These are phyloP conservation scores for Eledona agricola DNA, from an alignment of 2,888 invertebrate species.

Conservation along the genomic window DNA sequence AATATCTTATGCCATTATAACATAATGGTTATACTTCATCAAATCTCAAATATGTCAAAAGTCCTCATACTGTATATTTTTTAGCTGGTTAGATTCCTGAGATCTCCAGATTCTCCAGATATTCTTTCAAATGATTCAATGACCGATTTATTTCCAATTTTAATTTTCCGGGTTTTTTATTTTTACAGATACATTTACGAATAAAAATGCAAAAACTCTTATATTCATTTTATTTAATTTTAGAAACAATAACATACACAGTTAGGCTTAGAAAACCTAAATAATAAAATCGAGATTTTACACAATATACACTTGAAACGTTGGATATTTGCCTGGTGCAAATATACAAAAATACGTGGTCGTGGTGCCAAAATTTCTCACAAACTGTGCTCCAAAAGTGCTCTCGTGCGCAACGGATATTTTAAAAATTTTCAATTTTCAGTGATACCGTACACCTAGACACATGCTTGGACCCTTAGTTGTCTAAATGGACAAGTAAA, in stretches of 20 bases:
- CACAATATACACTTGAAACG: constrained; percentile 4
- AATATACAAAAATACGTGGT: constrained; percentile 21
- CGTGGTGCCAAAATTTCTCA: constrained; percentile 18
- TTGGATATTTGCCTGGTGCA: constrained; percentile 15
- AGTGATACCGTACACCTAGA: constrained; percentile 25
- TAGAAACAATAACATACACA: constrained; percentile 22
- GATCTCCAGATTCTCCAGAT: no score
- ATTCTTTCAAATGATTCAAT: neutral
- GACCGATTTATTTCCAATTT: neutral
- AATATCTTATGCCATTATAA: no score
- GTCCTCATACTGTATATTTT: no score
- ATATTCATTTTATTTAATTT: constrained; percentile 11
- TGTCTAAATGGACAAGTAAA: constrained; percentile 40
- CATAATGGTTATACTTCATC: no score
- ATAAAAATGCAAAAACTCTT: neutral
- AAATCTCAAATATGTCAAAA: no score
- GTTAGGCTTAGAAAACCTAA: constrained; percentile 28
- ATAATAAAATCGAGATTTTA: constrained; percentile 13
- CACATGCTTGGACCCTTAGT: constrained; percentile 49
- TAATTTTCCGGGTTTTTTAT: neutral
- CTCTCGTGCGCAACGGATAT: neutral
- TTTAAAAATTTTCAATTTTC: constrained; percentile 5
- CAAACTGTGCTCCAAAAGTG: constrained; percentile 23
- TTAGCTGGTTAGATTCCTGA: no score
- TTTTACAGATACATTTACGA: no score